A percentile compares a stretch with the other conserved stretches of the same genome.
Evolutionary conservation across 2,888 invertebrate species (phyloP).

Genomic region (Metellina segmentata): DNA sequence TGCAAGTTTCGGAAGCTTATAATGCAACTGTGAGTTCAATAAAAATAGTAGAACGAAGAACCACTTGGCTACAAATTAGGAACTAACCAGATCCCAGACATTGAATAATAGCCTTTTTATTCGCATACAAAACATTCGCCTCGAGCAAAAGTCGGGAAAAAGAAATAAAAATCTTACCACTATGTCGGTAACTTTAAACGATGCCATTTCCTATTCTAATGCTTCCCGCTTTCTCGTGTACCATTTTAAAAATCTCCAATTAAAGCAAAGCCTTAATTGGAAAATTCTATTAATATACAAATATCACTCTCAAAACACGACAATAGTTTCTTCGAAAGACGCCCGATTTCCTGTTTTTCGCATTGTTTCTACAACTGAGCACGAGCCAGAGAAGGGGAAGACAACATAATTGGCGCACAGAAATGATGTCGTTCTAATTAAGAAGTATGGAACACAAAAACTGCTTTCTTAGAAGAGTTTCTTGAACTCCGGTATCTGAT

Average conservation of each 20-base stretch:
- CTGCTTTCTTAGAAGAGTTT: slow-evolving; percentile 39
- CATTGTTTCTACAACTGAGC: slow-evolving; percentile 34
- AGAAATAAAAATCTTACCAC: too few relatives aligned
- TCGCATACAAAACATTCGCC: too few relatives aligned
- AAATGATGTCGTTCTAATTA: slow-evolving; percentile 63
- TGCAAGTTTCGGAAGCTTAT: too few relatives aligned
- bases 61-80: too few relatives aligned
- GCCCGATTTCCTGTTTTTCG: slow-evolving; percentile 17
- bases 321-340: neutral
- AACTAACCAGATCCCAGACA: too few relatives aligned
- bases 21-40: too few relatives aligned
- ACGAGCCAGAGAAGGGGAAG: neutral
- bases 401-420: slow-evolving; percentile 26
- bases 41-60: too few relatives aligned
- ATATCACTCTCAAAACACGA: neutral
- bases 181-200: too few relatives aligned
- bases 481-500: slow-evolving; percentile 48
- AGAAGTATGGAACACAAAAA: slow-evolving; percentile 45
- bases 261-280: neutral
- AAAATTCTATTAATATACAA: neutral
- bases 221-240: neutral
- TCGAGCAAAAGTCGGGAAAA: too few relatives aligned
- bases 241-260: neutral
- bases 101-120: too few relatives aligned
- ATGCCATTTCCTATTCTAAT: too few relatives aligned